These are phyloP conservation scores for Nicator chloris DNA, from an alignment of 2,113 vertebrate genomes.

Conservation along the genomic window DNA sequence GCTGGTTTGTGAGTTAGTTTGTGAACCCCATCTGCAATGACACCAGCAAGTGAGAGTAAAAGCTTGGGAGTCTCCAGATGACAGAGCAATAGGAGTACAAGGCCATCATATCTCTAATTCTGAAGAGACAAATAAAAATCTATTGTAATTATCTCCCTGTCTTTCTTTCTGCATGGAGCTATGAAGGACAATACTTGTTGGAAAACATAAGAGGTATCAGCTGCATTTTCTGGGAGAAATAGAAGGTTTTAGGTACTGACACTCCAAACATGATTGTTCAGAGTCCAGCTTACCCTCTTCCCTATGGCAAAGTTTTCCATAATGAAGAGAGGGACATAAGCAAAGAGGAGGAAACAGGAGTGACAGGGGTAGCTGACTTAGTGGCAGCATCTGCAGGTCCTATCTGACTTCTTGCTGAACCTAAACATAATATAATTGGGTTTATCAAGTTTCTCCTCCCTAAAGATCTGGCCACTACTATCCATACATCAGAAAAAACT, in stretches of 20 bases:
- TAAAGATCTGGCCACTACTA: neutral
- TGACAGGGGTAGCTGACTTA: neutral
- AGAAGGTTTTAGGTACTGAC: neutral
- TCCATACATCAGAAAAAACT: neutral
- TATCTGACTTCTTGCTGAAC: neutral
- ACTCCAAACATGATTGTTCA: neutral
- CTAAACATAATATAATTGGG: neutral
- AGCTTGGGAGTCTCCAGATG: neutral
- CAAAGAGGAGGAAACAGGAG: neutral
- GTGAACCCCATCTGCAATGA: neutral
- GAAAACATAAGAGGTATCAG: neutral
- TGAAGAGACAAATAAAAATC: neutral
- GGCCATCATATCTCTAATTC: neutral
- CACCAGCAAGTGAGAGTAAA: neutral
- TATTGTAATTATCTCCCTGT: neutral
- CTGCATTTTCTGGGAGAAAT: neutral
- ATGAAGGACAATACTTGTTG: neutral
- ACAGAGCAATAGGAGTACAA: neutral
- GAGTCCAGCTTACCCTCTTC: neutral
- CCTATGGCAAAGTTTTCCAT: accelerated
- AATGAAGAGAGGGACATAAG: neutral
- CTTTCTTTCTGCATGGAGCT: neutral
- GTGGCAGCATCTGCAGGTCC: neutral
- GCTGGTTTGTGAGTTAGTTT: neutral
- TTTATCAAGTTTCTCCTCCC: neutral